Evolutionary conservation across 2,888 invertebrate species (phyloP).

Genomic region (Crioceris asparagi): DNA sequence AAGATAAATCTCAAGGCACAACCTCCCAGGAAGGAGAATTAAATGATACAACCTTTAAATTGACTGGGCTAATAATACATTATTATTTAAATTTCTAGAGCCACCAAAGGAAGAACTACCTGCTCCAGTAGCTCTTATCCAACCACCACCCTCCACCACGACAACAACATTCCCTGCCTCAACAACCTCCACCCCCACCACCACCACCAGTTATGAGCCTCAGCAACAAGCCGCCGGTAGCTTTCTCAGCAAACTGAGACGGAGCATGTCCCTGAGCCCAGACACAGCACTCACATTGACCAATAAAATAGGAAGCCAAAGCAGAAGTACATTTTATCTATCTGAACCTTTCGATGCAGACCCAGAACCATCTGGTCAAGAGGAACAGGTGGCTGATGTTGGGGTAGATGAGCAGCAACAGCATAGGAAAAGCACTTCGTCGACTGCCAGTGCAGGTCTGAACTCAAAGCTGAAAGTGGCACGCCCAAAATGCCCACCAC

Average conservation of each 20-base stretch:
- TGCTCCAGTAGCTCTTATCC: no score
- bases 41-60: no score
- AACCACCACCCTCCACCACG: no score
- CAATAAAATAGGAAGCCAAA: constrained; percentile 33
- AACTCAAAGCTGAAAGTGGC: constrained; percentile 19
- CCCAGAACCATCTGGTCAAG: constrained; percentile 5
- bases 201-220: no score
- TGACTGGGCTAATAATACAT: no score
- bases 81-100: no score
- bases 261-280: constrained; percentile 47
- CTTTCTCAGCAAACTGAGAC: constrained; percentile 46
- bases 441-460: no score
- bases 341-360: constrained; percentile 57
- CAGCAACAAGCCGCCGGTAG: constrained; percentile 16
- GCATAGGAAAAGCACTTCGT: not conserved
- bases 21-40: no score
- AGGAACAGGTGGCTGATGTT: constrained; percentile 9
- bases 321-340: constrained; percentile 62
- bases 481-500: constrained; percentile 34
- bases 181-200: no score
- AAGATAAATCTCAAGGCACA: no score
- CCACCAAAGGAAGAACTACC: no score
- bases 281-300: constrained; percentile 45
- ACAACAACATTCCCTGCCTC: no score
- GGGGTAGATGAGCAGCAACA: not conserved